A percentile compares a stretch with the other conserved stretches of the same genome.
These are phyloP conservation scores for Endotricha flammealis DNA, from an alignment of 2,888 invertebrate species.

Conservation along the genomic window DNA sequence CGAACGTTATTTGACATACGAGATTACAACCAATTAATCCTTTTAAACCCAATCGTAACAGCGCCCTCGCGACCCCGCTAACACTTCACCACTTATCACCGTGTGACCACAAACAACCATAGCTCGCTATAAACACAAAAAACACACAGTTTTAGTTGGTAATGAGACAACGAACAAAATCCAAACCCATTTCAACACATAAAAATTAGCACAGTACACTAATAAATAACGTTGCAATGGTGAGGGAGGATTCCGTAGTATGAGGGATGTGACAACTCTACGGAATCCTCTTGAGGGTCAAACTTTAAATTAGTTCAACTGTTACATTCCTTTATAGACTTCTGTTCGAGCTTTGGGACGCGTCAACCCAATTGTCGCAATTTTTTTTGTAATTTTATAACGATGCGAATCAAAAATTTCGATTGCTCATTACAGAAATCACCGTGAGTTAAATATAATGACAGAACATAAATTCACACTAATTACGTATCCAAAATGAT, in stretches of 20 bases:
- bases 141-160: conserved; percentile 75
- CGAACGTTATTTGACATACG: conserved; percentile 5
- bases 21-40: conserved; percentile 26
- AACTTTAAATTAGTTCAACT: conserved; percentile 40
- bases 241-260: conserved; percentile 68
- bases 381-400: conserved; percentile 22
- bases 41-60: conserved; percentile 16
- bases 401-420: conserved; percentile 38
- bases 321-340: conserved; percentile 34
- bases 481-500: conserved; percentile 73
- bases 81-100: conserved; percentile 38
- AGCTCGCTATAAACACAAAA: conserved; percentile 73
- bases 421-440: conserved; percentile 68
- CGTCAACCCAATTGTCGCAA: conserved; percentile 43
- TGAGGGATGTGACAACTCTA: conserved; percentile 42
- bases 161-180: conserved; percentile 76
- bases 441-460: conserved; percentile 49
- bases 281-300: conserved; percentile 59
- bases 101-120: conserved; percentile 59
- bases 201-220: conserved; percentile 76
- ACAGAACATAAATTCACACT: conserved; percentile 72
- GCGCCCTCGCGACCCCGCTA: conserved; percentile 43
- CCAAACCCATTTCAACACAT: conserved; percentile 75
- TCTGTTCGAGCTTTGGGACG: conserved; percentile 48
- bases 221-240: conserved; percentile 64